A percentile compares a stretch with the other conserved stretches of the same genome.
Conservation (phyloP, 2,888 invertebrate species). For the Eudemis profundana region DNA sequence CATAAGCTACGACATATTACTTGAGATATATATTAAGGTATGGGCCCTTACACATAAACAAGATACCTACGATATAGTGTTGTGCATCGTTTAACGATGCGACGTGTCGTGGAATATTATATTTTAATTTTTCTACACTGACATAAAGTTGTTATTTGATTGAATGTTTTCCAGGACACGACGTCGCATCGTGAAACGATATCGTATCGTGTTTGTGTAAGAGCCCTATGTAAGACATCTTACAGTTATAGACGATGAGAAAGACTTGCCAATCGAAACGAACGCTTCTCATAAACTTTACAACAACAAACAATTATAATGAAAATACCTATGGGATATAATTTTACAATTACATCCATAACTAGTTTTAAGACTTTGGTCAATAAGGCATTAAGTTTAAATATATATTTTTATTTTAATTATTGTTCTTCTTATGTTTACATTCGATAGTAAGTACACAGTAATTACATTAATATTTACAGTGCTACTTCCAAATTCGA, state of each 20-base stretch:
- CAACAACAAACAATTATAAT: conserved; percentile 82
- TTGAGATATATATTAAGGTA: conserved; percentile 27
- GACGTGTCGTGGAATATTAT: no score
- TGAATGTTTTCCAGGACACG: no score
- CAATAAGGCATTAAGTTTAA: conserved; percentile 86
- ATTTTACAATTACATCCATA: conserved; percentile 75
- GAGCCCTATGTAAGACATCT: conserved; percentile 40
- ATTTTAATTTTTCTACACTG: no score
- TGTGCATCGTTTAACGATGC: no score
- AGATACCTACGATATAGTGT: no score
- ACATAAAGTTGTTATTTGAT: no score
- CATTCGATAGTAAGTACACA: conserved; percentile 76
- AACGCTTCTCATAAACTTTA: conserved; percentile 77
- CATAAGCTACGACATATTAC: conserved; percentile 23
- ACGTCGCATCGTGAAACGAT: no score
- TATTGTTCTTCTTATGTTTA: conserved; percentile 83
- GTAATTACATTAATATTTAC: conserved; percentile 79
- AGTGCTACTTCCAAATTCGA: conserved; percentile 47
- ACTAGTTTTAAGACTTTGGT: conserved; percentile 86
- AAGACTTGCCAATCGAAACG: conserved; percentile 74
- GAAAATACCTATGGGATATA: conserved; percentile 70
- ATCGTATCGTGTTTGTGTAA: no score
- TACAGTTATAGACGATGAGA: conserved; percentile 70
- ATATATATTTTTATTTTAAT: conserved; percentile 80
- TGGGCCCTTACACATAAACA: no score